Evolutionary conservation across 2,888 invertebrate species (phyloP), one percentile per base, ranked within the genome.

Genomic region (Notodonta ziczac): DNA sequence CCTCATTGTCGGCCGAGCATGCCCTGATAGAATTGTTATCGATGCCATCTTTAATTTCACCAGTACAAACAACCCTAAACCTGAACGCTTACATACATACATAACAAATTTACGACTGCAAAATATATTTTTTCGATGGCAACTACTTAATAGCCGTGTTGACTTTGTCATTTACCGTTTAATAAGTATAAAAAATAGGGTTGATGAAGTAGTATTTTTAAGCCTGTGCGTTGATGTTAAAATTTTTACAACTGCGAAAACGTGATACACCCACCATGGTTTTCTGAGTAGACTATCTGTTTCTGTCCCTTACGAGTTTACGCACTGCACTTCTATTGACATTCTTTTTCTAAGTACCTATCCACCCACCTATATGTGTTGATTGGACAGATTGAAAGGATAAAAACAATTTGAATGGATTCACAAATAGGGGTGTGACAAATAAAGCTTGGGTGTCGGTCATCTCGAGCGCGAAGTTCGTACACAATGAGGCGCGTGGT

Each of bases 1-100:
- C 84, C 83, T 84, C 84, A 83, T 85, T 87, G 86, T 94, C 89
- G 88, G 84, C 78, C 78, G 86, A 82, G 76, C 80, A 81, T 83
- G 76, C 84, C 78, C 86, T 93, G 94, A 94, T 94, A 91, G 94
- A 93, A 92, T 86, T 90, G 91, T 94, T 94, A 94, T 94, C 94
- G 90, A 93, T 89, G 89, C 92, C 90, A 94, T 94, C 94, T 94
- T 94, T 94, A 94, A 94, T 94, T 94, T 94, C 90, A 89, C 87
- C 72, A 81, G 74, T 70, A 80, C 87, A 86, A 91, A 90, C 86
- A 88, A 80, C 80, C 66, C 61, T 57, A 58, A 54, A 60, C 60
- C 70, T 68, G 51, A 62, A 61, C 58, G 54, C 58, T 52, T 57
- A 67, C 40, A 61, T 46, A 61, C 58, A 57, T 56, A 63, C 7